These are phyloP conservation scores for Pterocles orientalis DNA, from an alignment of 2,113 vertebrate genomes.

Conservation along the genomic window DNA sequence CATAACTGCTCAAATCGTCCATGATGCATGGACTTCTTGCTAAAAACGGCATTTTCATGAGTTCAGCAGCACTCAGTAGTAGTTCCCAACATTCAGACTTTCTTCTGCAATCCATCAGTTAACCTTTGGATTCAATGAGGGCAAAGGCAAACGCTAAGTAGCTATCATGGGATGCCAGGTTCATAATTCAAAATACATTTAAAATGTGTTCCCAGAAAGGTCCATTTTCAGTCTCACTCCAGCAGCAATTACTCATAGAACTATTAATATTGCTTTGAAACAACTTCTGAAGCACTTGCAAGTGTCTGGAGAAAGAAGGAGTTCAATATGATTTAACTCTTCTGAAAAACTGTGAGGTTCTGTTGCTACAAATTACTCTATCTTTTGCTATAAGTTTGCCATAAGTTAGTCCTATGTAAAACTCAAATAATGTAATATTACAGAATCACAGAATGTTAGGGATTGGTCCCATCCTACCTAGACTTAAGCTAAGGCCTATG, in stretches of 20 bases:
- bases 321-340: neutral
- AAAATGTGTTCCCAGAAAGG: neutral
- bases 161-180: neutral
- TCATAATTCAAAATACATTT: neutral
- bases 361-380: neutral
- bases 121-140: neutral
- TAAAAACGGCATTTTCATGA: neutral
- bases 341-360: neutral
- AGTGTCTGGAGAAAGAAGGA: neutral
- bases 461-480: neutral
- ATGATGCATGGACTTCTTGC: neutral
- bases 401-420: neutral
- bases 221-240: conserved; percentile 29
- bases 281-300: conserved; percentile 11
- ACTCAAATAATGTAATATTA: no score
- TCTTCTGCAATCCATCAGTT: neutral
- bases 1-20: neutral
- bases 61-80: neutral
- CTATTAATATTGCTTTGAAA: conserved; percentile 57
- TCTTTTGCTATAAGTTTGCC: neutral
- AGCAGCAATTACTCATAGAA: conserved; percentile 27
- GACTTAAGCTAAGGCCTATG: neutral
- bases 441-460: no score
- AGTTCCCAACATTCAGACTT: neutral
- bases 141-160: neutral